Base-by-base conservation (phyloP, 2,888 invertebrate species). In the Pegoplata infirma region DNA sequence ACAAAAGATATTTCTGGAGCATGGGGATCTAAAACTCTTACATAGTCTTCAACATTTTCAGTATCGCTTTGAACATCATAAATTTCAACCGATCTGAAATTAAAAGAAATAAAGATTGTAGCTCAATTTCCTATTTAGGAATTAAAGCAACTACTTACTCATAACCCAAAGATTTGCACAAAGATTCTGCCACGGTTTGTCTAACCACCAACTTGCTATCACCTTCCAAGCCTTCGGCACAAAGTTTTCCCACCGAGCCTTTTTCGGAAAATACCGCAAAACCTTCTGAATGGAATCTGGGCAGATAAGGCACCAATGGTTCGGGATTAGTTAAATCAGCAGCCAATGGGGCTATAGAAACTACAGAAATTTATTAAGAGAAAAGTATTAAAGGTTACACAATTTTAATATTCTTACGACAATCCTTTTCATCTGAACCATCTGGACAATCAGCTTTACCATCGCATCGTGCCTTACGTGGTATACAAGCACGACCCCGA, bases 261-360 rank as follows among this genome's bases (percentile, higher is more conserved):
- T 94, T 94, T 89, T 96, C 96, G 82, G 95, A 94, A 91, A 96
- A 96, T 80, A 95, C 92, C 3, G 96, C 95, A 89, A 93, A 96
- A n/a, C 97, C 97, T 81, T 93, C 93, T 68, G 93, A 91, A 83
- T 91, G 92, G 84, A 96, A 95, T 73, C 92, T 91, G 0, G 92
- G 91, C 53, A 94, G 92, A 85, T 95, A 93, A 0, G 95, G 94
- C 1, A 93, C 93, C 86, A 94, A 91, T 76, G 92, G 90, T 51
- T 91, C 92, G 80, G 93, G 92, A 64, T 92, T 91, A 76, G 91
- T 91, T 86, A 94, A 90, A 63, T 92, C 91, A 6, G 92, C 90
- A 46, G 95, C 91, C 76, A 93, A 93, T 5, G 94, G 94, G 5
- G 94, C 92, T 78, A 97, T 91, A 82, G 94, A 94, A 82, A 96